phyloP scores from a whole-genome alignment of 2,888 invertebrate species.

The Clitarchus hookeri region DNA sequence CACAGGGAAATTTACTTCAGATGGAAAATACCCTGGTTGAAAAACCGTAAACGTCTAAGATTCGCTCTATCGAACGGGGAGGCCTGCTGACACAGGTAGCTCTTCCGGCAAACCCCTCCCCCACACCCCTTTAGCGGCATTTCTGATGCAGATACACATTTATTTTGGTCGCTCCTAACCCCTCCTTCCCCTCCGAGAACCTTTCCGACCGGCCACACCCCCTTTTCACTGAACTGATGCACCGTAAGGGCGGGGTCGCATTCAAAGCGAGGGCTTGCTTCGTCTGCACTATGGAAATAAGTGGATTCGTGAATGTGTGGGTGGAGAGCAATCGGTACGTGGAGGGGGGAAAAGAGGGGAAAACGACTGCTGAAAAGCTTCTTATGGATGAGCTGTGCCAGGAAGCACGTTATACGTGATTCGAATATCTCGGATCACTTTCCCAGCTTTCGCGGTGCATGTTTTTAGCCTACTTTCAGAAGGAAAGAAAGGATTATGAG shows the following conservation, averaged over 20 bases:
- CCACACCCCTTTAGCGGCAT: not conserved
- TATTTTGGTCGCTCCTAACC: not conserved
- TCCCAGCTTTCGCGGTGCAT: not conserved
- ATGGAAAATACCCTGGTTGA: not conserved
- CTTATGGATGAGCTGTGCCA: conserved; percentile 1
- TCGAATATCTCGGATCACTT: not conserved
- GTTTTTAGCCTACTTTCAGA: too few relatives aligned
- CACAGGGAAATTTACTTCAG: conserved; percentile 14
- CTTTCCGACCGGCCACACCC: not conserved
- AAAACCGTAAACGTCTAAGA: not conserved
- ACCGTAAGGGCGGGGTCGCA: conserved; percentile 3
- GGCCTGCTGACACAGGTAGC: not conserved
- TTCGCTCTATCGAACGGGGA: not conserved
- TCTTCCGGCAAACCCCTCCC: not conserved
- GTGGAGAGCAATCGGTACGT: not conserved
- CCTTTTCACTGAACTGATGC: not conserved
- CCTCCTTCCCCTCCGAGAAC: not conserved
- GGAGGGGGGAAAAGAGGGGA: not conserved
- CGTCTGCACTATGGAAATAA: conserved; percentile 14
- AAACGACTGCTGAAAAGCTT: not conserved
- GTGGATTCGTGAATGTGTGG: not conserved
- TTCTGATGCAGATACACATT: conserved; percentile 14
- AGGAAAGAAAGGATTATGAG: too few relatives aligned
- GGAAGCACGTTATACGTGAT: conserved; percentile 14
- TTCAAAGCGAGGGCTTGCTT: conserved; percentile 14